phyloP scores from a whole-genome alignment of 92 coral and sea anemone genomes.

The Scolanthus callimorphus region DNA sequence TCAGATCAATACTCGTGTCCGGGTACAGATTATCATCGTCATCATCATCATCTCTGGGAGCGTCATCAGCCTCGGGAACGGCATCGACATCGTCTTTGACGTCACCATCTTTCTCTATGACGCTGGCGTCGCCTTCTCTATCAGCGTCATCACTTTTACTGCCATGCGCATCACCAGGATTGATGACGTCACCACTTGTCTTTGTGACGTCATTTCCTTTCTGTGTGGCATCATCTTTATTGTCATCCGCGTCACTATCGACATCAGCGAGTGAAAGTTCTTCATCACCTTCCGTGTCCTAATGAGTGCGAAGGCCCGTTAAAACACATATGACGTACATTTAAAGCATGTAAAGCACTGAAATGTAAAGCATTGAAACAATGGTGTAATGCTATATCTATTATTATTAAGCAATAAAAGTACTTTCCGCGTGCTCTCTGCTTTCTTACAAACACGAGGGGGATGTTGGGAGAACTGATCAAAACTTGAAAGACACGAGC shows the following conservation, averaged over 20 bases:
- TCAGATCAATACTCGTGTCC: constrained; percentile 84
- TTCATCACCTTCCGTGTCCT: constrained; percentile 70
- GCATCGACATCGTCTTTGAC: background rate
- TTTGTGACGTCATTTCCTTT: background rate
- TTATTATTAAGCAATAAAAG: too few relatives aligned
- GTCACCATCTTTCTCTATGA: constrained; percentile 16
- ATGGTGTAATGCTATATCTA: too few relatives aligned
- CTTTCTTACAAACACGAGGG: too few relatives aligned
- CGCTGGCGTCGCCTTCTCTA: constrained; percentile 53
- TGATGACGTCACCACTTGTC: background rate
- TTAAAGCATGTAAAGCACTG: too few relatives aligned
- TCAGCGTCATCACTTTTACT: background rate
- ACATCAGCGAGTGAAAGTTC: constrained; percentile 60
- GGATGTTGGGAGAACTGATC: too few relatives aligned
- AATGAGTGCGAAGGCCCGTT: too few relatives aligned
- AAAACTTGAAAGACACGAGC: too few relatives aligned
- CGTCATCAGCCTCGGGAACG: constrained; percentile 12
- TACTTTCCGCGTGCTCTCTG: too few relatives aligned
- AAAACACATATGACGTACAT: too few relatives aligned
- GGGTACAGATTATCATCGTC: constrained; percentile 64
- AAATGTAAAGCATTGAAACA: too few relatives aligned
- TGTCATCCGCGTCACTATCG: constrained; percentile 47
- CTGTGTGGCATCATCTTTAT: constrained; percentile 14
- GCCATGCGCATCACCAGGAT: background rate
- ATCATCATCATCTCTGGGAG: constrained; percentile 41